Base-by-base conservation (phyloP, 2,797 vertebrate genomes). In the Ctenosaura bakeri region DNA sequence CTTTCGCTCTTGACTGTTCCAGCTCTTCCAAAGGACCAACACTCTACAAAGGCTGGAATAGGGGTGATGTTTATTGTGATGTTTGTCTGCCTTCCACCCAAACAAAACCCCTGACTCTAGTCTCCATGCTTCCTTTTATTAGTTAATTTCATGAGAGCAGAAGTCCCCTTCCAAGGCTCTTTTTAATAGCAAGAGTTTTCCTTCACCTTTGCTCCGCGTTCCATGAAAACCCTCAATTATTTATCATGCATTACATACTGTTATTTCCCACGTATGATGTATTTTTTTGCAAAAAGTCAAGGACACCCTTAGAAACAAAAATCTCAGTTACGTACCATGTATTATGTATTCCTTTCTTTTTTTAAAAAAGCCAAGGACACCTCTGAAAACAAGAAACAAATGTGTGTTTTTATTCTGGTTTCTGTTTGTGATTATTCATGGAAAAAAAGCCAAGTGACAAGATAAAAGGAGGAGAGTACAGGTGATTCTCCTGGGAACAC, bases 61-160 rank as follows among this genome's bases (percentile, higher is more conserved):
- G 32, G 88, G 80, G 38, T 46, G 0, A 0, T 77, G 50, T 79
- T 77, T 90, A 14, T 1, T 2, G 80, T 64, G 35, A 46, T 92
- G 46, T 96, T 96, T 93, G 79, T 87, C 50, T 94, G 2, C 89
- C 85, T 42, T 64, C 71, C 64, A 94, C 88, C 79, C 76, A 86
- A 50, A 90, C 56, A 86, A 89, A 85, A 77, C 79, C 89, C 88
- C 90, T 95, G 88, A 89, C 89, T 92, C 91, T 89, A 84, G 69
- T 92, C 95, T 92, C 54, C 93, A 95, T 94, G 96, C 90, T 95
- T 90, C 50, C 54, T 95, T 95, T 94, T 93, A 94, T 92, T 94
- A 93, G 94, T 92, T 88, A 66, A 89, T 95, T 97, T 95, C 6
- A 56, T 0, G 0, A 73, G 64, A 90, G 89, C 62, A 77, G 87